Evolutionary conservation across 2,113 vertebrate species (phyloP).

Genomic region (Lichenostomus cassidix): DNA sequence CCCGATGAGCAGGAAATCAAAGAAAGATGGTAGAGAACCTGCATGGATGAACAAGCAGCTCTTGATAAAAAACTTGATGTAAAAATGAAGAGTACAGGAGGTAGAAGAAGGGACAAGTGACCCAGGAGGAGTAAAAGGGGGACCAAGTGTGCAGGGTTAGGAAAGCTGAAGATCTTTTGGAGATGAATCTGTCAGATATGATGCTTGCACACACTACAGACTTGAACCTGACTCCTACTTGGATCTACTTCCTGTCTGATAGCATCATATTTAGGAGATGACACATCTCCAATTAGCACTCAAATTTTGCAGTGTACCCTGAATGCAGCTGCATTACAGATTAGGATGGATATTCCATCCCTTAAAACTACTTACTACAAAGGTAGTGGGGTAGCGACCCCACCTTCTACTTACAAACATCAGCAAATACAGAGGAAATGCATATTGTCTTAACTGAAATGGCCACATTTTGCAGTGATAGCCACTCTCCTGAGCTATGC

Average conservation of each 20-base stretch:
- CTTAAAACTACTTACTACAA: not conserved
- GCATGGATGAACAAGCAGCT: not conserved
- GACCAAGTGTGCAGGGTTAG: not conserved
- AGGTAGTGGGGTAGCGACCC: too few species aligned
- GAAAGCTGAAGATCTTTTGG: not conserved
- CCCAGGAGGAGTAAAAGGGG: not conserved
- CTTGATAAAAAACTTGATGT: not conserved
- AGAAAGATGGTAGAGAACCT: not conserved
- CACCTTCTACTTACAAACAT: not conserved
- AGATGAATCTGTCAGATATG: not conserved
- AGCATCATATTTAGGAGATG: not conserved
- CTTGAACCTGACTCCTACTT: not conserved
- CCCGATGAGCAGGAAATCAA: not conserved
- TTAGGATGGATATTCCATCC: not conserved
- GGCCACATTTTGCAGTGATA: not conserved
- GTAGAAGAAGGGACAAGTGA: not conserved
- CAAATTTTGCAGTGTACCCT: not conserved
- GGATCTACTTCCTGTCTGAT: not conserved
- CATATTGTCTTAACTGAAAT: not conserved
- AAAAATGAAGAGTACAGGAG: not conserved
- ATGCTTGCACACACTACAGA: not conserved
- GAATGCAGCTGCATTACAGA: not conserved
- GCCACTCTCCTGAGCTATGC: not conserved
- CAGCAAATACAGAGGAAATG: not conserved
- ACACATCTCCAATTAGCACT: not conserved